Conservation (phyloP, 2,888 invertebrate genomes). For the Diadromus collaris region DNA sequence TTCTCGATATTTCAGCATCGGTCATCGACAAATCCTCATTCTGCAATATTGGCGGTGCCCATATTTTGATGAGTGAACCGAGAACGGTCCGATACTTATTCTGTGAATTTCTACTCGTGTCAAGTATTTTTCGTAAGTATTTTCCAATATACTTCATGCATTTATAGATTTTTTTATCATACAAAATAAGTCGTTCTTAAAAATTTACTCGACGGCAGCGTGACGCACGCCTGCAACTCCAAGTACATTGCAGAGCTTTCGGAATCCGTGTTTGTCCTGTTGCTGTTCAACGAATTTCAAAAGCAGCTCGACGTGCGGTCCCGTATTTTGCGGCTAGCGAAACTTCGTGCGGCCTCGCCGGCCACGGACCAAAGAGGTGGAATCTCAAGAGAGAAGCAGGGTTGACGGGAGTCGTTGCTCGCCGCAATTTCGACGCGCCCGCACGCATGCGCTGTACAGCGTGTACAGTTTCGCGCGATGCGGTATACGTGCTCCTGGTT, state of each 20-base stretch:
- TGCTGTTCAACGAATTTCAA: conserved; percentile 34
- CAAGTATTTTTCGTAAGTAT: too few relatives aligned
- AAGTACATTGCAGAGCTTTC: conserved; percentile 33
- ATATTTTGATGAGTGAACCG: too few relatives aligned
- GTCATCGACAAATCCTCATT: too few relatives aligned
- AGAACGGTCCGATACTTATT: too few relatives aligned
- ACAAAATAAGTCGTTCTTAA: too few relatives aligned
- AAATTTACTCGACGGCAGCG: background rate
- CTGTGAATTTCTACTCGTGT: too few relatives aligned
- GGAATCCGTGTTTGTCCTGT: conserved; percentile 14
- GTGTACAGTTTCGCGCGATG: background rate
- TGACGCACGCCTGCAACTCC: background rate
- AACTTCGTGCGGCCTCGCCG: conserved; percentile 41
- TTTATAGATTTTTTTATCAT: too few relatives aligned
- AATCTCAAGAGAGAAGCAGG: conserved; percentile 39
- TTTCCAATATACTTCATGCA: too few relatives aligned
- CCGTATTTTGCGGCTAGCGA: conserved; percentile 48
- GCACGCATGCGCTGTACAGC: conserved; percentile 13
- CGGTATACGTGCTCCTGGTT: background rate
- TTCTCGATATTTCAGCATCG: too few relatives aligned
- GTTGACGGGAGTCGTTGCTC: conserved; percentile 36
- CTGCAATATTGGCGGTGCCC: too few relatives aligned
- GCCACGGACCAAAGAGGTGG: conserved; percentile 12
- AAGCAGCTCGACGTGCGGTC: conserved; percentile 48
- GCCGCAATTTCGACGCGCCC: conserved; percentile 50